These are phyloP conservation scores for Clostera curtula DNA, from an alignment of 2,888 invertebrate species.

Conservation along the genomic window DNA sequence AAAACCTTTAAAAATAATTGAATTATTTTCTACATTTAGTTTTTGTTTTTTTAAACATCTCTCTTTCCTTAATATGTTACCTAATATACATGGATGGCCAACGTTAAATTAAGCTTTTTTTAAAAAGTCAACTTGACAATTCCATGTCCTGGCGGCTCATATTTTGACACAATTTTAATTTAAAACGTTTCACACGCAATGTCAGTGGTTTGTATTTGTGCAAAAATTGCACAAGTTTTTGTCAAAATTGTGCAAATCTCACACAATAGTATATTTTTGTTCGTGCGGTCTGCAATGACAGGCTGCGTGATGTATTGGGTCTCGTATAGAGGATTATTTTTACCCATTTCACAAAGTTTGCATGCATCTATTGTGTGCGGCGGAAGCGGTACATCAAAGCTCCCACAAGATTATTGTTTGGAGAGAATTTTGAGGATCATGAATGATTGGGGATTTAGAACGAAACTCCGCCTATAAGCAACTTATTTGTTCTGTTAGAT, in stretches of 20 bases:
- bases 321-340: conserved; percentile 66
- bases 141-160: too few species aligned
- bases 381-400: conserved; percentile 70
- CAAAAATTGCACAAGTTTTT: conserved; percentile 60
- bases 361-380: conserved; percentile 65
- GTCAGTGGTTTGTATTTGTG: too few species aligned
- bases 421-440: conserved; percentile 43
- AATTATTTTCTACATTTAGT: too few species aligned
- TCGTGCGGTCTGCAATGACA: conserved; percentile 70
- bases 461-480: conserved; percentile 40
- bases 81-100: too few species aligned
- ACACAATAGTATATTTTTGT: conserved; percentile 71
- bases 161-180: too few species aligned
- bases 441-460: conserved; percentile 51
- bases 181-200: too few species aligned
- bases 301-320: conserved; percentile 71
- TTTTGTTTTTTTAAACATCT: too few species aligned
- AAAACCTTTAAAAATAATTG: too few species aligned
- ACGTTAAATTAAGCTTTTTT: too few species aligned
- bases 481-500: conserved; percentile 17
- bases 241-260: conserved; percentile 38
- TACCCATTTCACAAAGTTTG: conserved; percentile 72
- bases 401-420: conserved; percentile 54
- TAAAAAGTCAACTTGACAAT: too few species aligned
- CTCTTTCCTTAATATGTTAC: too few species aligned